These are phyloP conservation scores for Callimorpha dominula DNA, from an alignment of 2,888 invertebrate genomes.

Conservation along the genomic window DNA sequence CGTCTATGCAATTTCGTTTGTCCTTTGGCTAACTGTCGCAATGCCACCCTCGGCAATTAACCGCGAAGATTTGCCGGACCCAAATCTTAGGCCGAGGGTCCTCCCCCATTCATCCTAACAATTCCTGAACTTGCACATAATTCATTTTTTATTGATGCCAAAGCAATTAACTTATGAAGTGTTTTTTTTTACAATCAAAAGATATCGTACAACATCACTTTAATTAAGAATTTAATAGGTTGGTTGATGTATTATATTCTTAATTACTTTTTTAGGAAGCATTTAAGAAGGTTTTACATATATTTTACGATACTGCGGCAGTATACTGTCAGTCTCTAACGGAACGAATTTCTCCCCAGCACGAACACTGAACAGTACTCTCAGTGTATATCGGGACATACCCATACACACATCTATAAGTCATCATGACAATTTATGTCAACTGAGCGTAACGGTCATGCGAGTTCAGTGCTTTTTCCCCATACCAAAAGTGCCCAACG, in stretches of 20 bases:
- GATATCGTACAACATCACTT: conserved; percentile 44
- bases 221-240: conserved; percentile 51
- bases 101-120: conserved; percentile 57
- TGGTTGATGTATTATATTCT: conserved; percentile 45
- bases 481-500: no score
- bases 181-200: conserved; percentile 44
- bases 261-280: conserved; percentile 41
- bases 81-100: conserved; percentile 57
- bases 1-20: conserved; percentile 25
- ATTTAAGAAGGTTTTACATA: no score
- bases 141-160: conserved; percentile 73
- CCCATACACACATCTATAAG: no score
- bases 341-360: no score
- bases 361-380: no score
- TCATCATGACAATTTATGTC: no score
- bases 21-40: conserved; percentile 30
- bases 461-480: no score
- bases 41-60: conserved; percentile 52
- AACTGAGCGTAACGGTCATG: no score
- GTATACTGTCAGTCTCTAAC: no score
- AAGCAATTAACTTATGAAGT: conserved; percentile 66
- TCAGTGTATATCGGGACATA: no score
- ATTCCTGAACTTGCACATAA: conserved; percentile 65
- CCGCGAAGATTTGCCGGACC: conserved; percentile 55
- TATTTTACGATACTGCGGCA: no score